Base-by-base conservation (phyloP, 2,888 invertebrate genomes). In the Nephrotoma guestfalica region DNA sequence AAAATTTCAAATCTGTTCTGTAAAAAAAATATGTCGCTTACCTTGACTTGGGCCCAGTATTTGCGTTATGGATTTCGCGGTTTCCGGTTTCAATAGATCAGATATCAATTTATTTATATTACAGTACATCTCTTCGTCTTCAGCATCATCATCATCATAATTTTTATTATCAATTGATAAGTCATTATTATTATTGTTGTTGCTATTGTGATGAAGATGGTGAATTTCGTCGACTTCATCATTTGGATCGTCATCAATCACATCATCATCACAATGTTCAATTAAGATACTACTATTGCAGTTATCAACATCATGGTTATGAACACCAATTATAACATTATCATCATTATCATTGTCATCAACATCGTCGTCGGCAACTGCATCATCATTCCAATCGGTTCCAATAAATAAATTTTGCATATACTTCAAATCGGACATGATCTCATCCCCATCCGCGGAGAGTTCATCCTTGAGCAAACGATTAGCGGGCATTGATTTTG, bases 371-470 rank as follows among this genome's bases (percentile, higher is more conserved):
- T 87, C 88, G 51, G 88, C 88, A n/a, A 87, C 87, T 86, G 87
- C 88, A n/a, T 43, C 85, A 83, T 87, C 87, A 41, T 86, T 84
- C 86, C 83, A 87, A 85, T 88, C 87, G 45, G 89, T 89, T 7
- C 89, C 89, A 87, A 90, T 90, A 86, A 90, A 90, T 57, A 90
- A 88, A 87, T 90, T 89, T 88, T 90, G 90, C 90, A 90, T 90
- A 87, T 89, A 89, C 84, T 89, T 90, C 6, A 90, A 87, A 88
- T 90, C 90, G 7, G 89, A 90, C 90, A 90, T 90, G 83, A 90
- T 90, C 87, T 90, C 89, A 88, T 90, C 90, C 13, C 89, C 90
- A 88, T 90, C 90, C 41, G 89, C 86, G 87, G 88, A 88, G 0
- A 90, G 87, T 88, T 90, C 90, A 86, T 90, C 90, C 86, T 89